These are phyloP conservation scores for Chrysochloris asiatica DNA, from an alignment of 2,113 vertebrate species.

Conservation along the genomic window DNA sequence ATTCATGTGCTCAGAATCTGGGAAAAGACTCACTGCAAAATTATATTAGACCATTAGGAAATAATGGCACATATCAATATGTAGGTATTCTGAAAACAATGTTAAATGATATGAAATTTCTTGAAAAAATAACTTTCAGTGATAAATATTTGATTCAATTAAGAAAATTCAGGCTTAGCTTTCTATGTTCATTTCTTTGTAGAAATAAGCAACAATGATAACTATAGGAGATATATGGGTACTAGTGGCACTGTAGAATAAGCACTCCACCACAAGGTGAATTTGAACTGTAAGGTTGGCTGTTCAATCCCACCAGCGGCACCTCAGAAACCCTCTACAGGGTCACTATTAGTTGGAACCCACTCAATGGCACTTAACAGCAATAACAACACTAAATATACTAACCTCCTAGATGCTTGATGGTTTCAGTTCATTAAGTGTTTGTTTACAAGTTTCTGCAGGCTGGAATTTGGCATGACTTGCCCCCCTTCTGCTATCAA, in stretches of 20 bases:
- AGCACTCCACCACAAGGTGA: no score
- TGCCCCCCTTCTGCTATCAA: not conserved
- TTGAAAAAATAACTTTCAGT: not conserved
- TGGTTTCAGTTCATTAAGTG: not conserved
- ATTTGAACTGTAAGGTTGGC: no score
- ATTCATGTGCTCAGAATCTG: not conserved
- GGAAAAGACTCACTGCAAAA: not conserved
- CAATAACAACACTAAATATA: no score
- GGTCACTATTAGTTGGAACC: no score
- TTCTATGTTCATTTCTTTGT: not conserved
- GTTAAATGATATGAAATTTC: not conserved
- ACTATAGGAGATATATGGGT: not conserved
- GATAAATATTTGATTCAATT: not conserved
- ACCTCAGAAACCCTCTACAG: not conserved
- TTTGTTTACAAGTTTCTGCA: constrained; percentile 34
- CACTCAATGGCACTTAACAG: no score
- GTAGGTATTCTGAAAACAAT: not conserved
- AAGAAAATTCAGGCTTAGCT: not conserved
- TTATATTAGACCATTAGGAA: not conserved
- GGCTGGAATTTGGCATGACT: not conserved
- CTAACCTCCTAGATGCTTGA: not conserved
- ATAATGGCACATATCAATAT: not conserved
- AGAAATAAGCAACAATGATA: not conserved
- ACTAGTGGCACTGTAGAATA: no score
- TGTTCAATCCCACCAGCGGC: no score